Evolutionary conservation across 2,113 vertebrate genomes (phyloP).

Genomic region (Corythoichthys intestinalis): DNA sequence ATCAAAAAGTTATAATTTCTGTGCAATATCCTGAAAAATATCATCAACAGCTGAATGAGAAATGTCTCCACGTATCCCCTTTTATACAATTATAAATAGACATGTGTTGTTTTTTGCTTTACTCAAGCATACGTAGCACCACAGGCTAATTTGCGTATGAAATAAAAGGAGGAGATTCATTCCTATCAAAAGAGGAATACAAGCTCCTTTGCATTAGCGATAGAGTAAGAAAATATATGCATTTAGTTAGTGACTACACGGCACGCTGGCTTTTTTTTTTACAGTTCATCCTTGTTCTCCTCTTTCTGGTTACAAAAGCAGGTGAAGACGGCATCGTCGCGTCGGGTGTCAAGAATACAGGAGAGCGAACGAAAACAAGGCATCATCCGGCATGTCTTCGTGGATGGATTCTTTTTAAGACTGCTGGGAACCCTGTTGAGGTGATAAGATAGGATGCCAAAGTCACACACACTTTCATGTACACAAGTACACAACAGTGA

Average conservation of each 20-base stretch:
- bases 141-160: constrained; percentile 78
- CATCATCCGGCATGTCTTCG: constrained; percentile 38
- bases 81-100: constrained; percentile 87
- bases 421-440: constrained; percentile 88
- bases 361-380: constrained; percentile 38
- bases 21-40: constrained; percentile 89
- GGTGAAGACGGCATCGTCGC: constrained; percentile 61
- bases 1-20: constrained; percentile 68
- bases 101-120: constrained; percentile 75
- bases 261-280: constrained; percentile 58
- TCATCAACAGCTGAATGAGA: constrained; percentile 82
- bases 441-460: background rate
- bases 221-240: constrained; percentile 76
- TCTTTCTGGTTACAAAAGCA: constrained; percentile 50
- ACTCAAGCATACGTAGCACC: constrained; percentile 87
- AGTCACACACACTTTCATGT: background rate
- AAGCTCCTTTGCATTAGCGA: constrained; percentile 85
- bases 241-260: constrained; percentile 72
- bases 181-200: constrained; percentile 85
- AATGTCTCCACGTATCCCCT: constrained; percentile 74
- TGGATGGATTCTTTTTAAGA: constrained; percentile 73
- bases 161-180: constrained; percentile 70
- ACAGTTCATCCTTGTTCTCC: constrained; percentile 39
- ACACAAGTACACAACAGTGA: too few relatives aligned
- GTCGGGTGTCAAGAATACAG: constrained; percentile 63